These are phyloP conservation scores for Crotalus helleri DNA, from an alignment of 2,113 vertebrate genomes.

Conservation along the genomic window DNA sequence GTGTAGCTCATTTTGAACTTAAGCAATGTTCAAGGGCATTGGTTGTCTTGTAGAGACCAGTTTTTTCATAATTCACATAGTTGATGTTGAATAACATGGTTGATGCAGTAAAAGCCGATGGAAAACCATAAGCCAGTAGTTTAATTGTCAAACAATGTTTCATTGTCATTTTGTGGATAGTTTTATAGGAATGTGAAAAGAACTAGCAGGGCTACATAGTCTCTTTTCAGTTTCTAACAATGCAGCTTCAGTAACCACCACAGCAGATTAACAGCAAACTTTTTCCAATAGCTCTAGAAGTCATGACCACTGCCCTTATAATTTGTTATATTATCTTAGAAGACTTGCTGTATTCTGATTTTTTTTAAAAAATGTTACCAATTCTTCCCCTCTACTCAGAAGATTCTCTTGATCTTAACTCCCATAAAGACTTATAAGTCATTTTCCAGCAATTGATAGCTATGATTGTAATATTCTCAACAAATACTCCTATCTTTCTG, in stretches of 20 bases:
- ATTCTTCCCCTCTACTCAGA: background rate
- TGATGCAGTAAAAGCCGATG: background rate
- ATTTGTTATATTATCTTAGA: background rate
- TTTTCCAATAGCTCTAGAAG: background rate
- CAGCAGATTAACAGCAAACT: background rate
- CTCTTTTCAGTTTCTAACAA: background rate
- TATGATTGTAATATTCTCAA: background rate
- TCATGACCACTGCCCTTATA: background rate
- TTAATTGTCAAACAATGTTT: background rate
- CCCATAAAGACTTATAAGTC: background rate
- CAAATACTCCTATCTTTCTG: background rate
- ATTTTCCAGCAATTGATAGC: background rate
- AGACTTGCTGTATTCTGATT: background rate
- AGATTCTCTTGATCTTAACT: background rate
- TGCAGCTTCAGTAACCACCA: background rate
- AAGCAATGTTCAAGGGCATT: background rate
- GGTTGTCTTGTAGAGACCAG: background rate
- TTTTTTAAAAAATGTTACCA: background rate
- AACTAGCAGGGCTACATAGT: background rate
- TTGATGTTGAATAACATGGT: background rate
- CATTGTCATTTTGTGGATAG: background rate
- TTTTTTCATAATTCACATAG: background rate
- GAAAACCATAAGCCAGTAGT: background rate
- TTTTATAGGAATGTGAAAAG: background rate
- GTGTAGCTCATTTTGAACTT: background rate